Conservation (phyloP, 2,797 vertebrate genomes). For the Ctenosaura bakeri region DNA sequence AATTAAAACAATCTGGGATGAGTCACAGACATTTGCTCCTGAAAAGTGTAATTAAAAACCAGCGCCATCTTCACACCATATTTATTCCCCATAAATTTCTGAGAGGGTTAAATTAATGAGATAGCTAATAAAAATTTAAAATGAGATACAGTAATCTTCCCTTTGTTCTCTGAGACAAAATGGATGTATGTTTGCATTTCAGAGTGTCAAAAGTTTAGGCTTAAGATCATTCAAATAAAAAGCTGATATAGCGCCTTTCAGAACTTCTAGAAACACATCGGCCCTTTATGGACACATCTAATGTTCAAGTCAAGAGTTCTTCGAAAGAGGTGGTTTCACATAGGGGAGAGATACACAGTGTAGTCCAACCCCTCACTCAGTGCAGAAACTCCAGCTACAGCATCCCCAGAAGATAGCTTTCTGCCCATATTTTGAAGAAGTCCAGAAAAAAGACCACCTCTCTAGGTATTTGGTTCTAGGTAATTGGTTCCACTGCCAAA, state of each 20-base stretch:
- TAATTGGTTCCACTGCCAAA: no score
- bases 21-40: slow-evolving; percentile 75
- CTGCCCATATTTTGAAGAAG: no score
- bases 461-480: no score
- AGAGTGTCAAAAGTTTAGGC: slow-evolving; percentile 13
- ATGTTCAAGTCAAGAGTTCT: not conserved
- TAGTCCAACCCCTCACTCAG: no score
- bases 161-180: slow-evolving; percentile 33
- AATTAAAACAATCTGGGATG: slow-evolving; percentile 83
- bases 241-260: not conserved
- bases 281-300: not conserved
- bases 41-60: slow-evolving; percentile 79
- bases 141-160: not conserved
- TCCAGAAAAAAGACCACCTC: no score
- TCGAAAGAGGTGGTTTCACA: not conserved
- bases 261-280: not conserved
- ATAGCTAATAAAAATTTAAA: slow-evolving; percentile 26
- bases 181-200: slow-evolving; percentile 11
- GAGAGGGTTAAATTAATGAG: slow-evolving; percentile 54
- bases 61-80: slow-evolving; percentile 74
- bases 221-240: not conserved
- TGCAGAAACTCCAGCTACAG: no score
- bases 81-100: slow-evolving; percentile 61
- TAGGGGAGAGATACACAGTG: not conserved
- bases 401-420: no score